A percentile compares a stretch with the other conserved stretches of the same genome.
phyloP scores from a whole-genome alignment of 1,140 invertebrate genomes.

The Drosophila pseudoobscura region DNA sequence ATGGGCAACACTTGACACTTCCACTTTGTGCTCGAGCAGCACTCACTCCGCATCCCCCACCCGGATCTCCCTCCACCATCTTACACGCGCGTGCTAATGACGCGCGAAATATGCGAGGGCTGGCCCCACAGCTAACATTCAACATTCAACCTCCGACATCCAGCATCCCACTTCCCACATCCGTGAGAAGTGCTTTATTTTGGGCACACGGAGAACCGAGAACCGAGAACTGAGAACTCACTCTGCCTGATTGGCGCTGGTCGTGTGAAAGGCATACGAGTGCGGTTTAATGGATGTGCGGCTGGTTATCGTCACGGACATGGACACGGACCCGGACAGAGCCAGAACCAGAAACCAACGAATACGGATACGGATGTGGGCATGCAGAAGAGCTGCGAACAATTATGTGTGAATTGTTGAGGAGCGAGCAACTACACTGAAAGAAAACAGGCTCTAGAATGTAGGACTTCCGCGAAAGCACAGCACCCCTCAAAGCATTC shows the following conservation, averaged over 20 bases:
- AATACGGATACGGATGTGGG: conserved; percentile 1
- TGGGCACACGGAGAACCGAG: conserved; percentile 27
- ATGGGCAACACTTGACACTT: conserved; percentile 82
- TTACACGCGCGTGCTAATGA: conserved; percentile 72
- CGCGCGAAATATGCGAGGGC: conserved; percentile 77
- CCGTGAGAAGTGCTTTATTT: conserved; percentile 68
- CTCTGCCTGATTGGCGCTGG: conserved; percentile 52
- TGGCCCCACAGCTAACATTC: conserved; percentile 28
- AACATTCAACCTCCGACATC: conserved; percentile 27
- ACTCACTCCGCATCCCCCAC: neutral
- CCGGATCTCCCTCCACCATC: neutral
- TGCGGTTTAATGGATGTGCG: conserved; percentile 39
- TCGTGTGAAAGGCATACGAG: conserved; percentile 36
- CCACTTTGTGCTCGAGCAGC: conserved; percentile 56
- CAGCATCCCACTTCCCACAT: neutral
- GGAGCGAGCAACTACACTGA: neutral
- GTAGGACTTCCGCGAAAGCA: too few species aligned
- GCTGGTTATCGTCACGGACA: conserved; percentile 42
- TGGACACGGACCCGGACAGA: conserved; percentile 39
- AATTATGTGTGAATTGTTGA: conserved; percentile 2
- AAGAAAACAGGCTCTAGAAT: too few species aligned
- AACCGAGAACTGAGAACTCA: conserved; percentile 18
- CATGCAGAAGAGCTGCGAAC: neutral
- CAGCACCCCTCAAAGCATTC: too few species aligned
- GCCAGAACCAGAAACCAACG: neutral